These are phyloP conservation scores for Lagopus leucura DNA, from an alignment of 2,113 vertebrate genomes.

Conservation along the genomic window DNA sequence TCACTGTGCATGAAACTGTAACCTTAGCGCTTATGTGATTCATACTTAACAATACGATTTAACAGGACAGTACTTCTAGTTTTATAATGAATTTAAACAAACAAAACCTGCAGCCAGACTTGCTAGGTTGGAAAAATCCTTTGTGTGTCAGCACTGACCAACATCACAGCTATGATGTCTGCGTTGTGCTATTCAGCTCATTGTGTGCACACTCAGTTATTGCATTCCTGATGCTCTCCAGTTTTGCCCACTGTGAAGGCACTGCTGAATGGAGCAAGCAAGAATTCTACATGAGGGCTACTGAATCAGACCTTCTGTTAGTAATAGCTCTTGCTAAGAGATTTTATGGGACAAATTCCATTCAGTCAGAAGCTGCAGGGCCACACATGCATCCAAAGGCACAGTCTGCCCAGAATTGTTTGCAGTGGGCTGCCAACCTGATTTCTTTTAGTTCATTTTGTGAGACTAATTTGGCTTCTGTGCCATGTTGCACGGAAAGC, in stretches of 20 bases:
- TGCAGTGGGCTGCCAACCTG: not conserved
- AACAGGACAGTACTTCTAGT: not conserved
- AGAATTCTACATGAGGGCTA: not conserved
- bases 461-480: not conserved
- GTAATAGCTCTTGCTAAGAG: not conserved
- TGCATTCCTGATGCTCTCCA: not conserved
- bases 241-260: not conserved
- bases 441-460: not conserved
- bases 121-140: not conserved
- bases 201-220: not conserved
- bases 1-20: not conserved
- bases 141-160: not conserved
- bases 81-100: not conserved
- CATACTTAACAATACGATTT: not conserved
- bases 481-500: not conserved
- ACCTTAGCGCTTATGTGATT: not conserved
- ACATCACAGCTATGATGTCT: not conserved
- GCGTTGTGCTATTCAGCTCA: not conserved
- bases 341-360: conserved; percentile 26
- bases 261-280: conserved; percentile 1
- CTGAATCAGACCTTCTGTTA: not conserved
- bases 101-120: not conserved
- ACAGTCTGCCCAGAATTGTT: not conserved
- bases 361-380: conserved; percentile 1
- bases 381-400: not conserved